phyloP scores from a whole-genome alignment of 2,113 vertebrate genomes.

The Ceyx margarethae region DNA sequence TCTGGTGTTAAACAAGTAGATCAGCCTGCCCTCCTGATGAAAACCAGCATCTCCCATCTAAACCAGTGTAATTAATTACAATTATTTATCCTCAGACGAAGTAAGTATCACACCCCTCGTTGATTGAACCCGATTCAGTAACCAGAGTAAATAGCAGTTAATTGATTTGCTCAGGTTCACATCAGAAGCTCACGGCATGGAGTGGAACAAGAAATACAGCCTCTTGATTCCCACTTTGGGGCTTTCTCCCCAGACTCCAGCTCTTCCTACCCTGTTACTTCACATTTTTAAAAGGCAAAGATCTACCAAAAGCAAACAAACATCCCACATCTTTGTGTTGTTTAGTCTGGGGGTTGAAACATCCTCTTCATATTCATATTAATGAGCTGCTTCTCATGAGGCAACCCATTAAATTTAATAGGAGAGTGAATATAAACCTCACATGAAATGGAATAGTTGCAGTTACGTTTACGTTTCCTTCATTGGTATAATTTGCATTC shows the following conservation, averaged over 20 bases:
- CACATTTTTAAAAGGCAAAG: constrained; percentile 1
- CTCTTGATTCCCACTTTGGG: neutral
- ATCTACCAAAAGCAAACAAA: constrained; percentile 23
- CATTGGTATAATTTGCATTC: neutral
- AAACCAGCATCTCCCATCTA: neutral
- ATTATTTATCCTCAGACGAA: neutral
- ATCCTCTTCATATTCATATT: constrained; percentile 51
- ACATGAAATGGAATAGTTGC: constrained; percentile 49
- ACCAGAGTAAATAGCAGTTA: constrained; percentile 9
- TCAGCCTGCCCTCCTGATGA: neutral
- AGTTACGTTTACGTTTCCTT: constrained; percentile 41
- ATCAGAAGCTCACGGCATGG: fast-evolving
- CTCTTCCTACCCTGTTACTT: neutral
- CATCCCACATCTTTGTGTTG: neutral
- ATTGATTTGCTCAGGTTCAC: constrained; percentile 27
- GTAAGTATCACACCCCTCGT: neutral
- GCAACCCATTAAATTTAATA: constrained; percentile 62
- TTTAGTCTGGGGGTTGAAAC: constrained; percentile 31
- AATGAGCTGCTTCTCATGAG: constrained; percentile 61
- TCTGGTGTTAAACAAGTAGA: neutral
- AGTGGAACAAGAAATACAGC: neutral
- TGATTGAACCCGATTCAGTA: neutral
- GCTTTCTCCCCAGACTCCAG: neutral
- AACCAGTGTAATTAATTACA: neutral
- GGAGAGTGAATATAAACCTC: constrained; percentile 54